These are phyloP conservation scores for Hetaerina titia DNA, from an alignment of 2,888 invertebrate species.

Conservation along the genomic window DNA sequence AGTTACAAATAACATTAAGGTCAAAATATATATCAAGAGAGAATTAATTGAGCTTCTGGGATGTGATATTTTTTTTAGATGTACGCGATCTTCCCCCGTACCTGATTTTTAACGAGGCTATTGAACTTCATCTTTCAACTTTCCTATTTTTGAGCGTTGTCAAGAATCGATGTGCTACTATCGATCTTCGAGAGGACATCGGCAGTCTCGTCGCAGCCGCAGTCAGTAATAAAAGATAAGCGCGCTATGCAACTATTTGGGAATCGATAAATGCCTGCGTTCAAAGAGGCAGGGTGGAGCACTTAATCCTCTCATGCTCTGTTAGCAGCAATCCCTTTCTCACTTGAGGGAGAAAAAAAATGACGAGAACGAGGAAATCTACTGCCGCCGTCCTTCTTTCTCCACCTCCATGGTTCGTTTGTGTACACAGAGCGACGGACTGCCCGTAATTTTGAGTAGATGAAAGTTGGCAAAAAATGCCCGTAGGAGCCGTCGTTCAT, in stretches of 20 bases:
- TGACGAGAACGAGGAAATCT: background rate
- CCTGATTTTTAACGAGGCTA: background rate
- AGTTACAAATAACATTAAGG: background rate
- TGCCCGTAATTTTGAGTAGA: background rate
- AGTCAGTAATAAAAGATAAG: background rate
- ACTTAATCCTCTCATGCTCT: background rate
- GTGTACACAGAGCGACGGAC: background rate
- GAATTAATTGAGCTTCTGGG: background rate
- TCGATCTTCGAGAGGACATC: background rate
- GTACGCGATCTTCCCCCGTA: background rate
- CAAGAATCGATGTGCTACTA: conserved; percentile 28
- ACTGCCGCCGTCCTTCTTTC: background rate
- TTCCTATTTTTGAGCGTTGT: background rate
- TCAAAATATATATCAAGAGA: background rate
- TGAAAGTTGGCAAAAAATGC: background rate
- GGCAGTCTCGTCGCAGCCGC: conserved; percentile 44
- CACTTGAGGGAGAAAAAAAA: background rate
- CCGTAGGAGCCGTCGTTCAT: background rate
- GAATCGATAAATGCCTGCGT: conserved; percentile 6
- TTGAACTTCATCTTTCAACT: background rate
- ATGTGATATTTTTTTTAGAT: background rate
- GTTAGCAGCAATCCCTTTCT: background rate
- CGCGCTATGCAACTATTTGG: conserved; percentile 1
- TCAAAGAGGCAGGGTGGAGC: background rate
- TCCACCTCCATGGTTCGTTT: background rate